phyloP scores from a whole-genome alignment of 2,113 vertebrate species.

The Gadus macrocephalus region DNA sequence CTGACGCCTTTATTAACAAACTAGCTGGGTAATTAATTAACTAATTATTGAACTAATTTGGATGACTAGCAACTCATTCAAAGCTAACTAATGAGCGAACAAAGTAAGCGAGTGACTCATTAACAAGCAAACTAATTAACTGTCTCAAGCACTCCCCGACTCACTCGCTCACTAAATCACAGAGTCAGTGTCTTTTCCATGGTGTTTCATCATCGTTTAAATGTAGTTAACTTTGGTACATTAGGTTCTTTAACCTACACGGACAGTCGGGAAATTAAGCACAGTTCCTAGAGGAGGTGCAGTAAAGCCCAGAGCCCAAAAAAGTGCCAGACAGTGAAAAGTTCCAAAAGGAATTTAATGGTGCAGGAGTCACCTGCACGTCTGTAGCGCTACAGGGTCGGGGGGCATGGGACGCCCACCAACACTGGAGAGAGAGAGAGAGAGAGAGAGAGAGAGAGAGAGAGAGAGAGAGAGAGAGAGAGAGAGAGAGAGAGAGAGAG shows the following conservation, averaged over 20 bases:
- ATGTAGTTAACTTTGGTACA: not conserved
- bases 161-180: not conserved
- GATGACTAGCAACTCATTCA: too few relatives aligned
- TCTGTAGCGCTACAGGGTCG: constrained; percentile 18
- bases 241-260: not conserved
- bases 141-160: not conserved
- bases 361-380: constrained; percentile 36
- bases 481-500: constrained; percentile 42
- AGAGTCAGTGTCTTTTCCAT: not conserved
- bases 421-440: constrained; percentile 9
- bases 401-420: constrained; percentile 24
- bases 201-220: not conserved
- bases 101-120: not conserved
- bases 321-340: constrained; percentile 19
- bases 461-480: constrained; percentile 47
- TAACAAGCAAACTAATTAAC: not conserved
- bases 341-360: constrained; percentile 22
- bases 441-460: constrained; percentile 26
- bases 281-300: not conserved
- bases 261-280: not conserved
- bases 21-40: too few relatives aligned
- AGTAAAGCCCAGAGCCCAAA: not conserved
- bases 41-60: too few relatives aligned
- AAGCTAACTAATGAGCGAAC: not conserved
- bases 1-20: too few relatives aligned